These are phyloP conservation scores for Lamellibrachia satsuma DNA, from an alignment of 2,888 invertebrate genomes.

Conservation along the genomic window DNA sequence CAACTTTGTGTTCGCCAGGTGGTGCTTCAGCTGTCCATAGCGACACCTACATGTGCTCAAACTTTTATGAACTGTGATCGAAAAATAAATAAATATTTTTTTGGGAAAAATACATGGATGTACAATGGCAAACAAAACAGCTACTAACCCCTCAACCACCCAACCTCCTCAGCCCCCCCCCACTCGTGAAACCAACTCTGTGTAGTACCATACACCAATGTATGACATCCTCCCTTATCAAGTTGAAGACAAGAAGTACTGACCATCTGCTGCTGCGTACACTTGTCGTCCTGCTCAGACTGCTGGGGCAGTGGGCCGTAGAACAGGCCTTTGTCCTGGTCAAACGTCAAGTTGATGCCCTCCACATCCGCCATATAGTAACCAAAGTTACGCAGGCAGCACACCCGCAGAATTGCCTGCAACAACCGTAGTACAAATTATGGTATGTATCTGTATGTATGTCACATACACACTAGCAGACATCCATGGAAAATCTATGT, in stretches of 20 bases:
- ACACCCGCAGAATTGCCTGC: slow-evolving; percentile 76
- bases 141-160: too few species aligned
- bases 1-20: too few species aligned
- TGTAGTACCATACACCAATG: too few species aligned
- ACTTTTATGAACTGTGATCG: too few species aligned
- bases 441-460: not conserved
- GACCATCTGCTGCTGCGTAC: slow-evolving; percentile 58
- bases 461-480: not conserved
- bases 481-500: too few species aligned
- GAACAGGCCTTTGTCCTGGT: slow-evolving; percentile 64
- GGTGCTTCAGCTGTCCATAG: too few species aligned
- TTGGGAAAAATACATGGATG: too few species aligned
- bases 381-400: slow-evolving; percentile 84
- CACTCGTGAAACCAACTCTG: too few species aligned
- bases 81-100: too few species aligned
- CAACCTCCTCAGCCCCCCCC: too few species aligned
- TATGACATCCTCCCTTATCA: not conserved
- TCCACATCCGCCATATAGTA: slow-evolving; percentile 74
- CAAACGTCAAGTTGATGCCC: slow-evolving; percentile 76
- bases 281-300: slow-evolving; percentile 44
- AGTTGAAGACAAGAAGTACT: slow-evolving; percentile 34
- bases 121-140: too few species aligned
- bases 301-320: slow-evolving; percentile 54
- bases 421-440: not conserved
- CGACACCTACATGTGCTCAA: too few species aligned